A percentile compares a stretch with the other conserved stretches of the same genome.
These are phyloP conservation scores for Lacerta agilis DNA, from an alignment of 2,797 vertebrate genomes.

Conservation along the genomic window DNA sequence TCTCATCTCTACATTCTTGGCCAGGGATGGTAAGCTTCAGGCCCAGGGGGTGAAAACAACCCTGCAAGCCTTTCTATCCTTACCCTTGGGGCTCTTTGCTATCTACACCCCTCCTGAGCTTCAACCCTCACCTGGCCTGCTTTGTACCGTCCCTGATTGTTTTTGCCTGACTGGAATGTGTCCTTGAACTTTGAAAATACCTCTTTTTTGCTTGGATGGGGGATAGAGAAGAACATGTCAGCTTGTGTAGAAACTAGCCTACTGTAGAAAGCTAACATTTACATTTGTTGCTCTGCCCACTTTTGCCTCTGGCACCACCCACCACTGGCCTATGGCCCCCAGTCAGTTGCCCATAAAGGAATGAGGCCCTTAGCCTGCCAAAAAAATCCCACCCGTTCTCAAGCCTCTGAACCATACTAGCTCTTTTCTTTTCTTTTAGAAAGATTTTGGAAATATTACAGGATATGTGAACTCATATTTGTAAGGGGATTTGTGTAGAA, in stretches of 20 bases:
- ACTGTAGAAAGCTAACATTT: neutral
- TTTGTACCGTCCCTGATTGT: no score
- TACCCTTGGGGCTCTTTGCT: no score
- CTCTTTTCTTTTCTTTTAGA: neutral
- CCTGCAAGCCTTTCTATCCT: no score
- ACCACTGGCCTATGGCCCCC: neutral
- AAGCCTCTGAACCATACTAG: neutral
- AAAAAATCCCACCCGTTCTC: neutral
- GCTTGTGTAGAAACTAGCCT: neutral
- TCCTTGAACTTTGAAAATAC: no score
- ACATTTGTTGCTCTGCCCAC: neutral
- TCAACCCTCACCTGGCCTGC: no score
- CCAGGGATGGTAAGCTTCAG: no score
- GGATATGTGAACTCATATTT: neutral
- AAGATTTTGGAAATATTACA: neutral
- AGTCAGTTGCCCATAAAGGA: neutral
- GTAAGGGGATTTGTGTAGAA: constrained; percentile 10
- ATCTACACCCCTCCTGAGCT: no score
- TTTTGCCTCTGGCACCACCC: neutral
- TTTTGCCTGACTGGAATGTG: no score
- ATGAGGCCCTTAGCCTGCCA: neutral
- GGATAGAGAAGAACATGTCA: neutral
- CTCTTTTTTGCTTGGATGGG: no score
- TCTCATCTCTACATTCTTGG: no score
- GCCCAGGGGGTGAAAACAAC: no score